Evolutionary conservation across 2,888 invertebrate genomes (phyloP), one percentile per base, ranked within the genome.

Genomic region (Drosophila borborema): DNA sequence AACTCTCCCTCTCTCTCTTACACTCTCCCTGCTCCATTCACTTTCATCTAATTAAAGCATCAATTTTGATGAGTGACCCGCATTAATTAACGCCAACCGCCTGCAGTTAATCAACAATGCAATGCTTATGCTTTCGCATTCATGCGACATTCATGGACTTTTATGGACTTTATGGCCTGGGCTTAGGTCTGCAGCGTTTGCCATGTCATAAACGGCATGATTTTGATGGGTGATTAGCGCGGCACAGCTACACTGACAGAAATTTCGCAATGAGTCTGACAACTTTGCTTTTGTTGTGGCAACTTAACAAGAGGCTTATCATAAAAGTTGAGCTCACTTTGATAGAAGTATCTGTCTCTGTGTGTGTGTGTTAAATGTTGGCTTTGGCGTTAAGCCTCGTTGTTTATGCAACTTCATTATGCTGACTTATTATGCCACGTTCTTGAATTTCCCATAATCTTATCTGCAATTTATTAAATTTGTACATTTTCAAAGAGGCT

Each of bases 61-160:
- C 43, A 16, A 45, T 18, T 45, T 49, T 64, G 10, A 18, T 43
- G 53, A 55, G 49, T 64, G 46, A 34, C 34, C 45, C 66, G 40
- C 53, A 43, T 46, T 66, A 66, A 69, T 69, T 66, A 69, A 69
- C 53, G 66, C 53, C 53, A 66, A 53, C 20, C 20, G 53, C 34
- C 34, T 69, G 66, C 66, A 69, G 18, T 45, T 23, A 45, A 65
- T 53, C 51, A 65, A 53, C 68, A 68, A 66, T 59, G 58, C 51
- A 68, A 16, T 12, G 58, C 40, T 66, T 68, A 34, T 28, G 45
- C 4, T 51, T 4, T 40, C 18, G 16, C 43, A 18, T 58, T 56
- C 56, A 64, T 43, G 20, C 23, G 38, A 28, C 28, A 28, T 28
- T 28, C 28, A 43, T 23, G 34, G 16, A 23, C 14, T 46, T 54